These are phyloP conservation scores for Psylliodes chrysocephalus DNA, from an alignment of 2,888 invertebrate species.

Conservation along the genomic window DNA sequence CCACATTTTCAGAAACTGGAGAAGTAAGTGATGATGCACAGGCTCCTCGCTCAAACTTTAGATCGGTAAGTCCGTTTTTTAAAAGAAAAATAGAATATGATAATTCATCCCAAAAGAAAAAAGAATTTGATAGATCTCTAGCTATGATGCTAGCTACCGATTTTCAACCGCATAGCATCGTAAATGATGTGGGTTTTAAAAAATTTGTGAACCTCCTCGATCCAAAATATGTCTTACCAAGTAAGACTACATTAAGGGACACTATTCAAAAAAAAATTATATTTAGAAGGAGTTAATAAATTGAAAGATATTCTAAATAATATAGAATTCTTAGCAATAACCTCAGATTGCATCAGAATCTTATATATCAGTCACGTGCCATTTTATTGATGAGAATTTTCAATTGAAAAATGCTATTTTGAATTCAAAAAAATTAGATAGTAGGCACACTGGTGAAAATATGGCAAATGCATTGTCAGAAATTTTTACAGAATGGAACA, in stretches of 20 bases:
- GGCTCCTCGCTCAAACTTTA: neutral
- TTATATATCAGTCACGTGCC: constrained; percentile 30
- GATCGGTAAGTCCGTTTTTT: constrained; percentile 36
- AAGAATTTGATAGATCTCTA: no score
- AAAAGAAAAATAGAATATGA: constrained; percentile 26
- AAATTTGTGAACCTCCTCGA: neutral
- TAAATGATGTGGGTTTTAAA: constrained; percentile 12
- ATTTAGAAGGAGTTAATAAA: constrained; percentile 13
- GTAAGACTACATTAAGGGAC: constrained; percentile 22
- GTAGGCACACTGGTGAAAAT: no score
- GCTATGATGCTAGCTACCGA: constrained; percentile 15
- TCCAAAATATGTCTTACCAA: no score
- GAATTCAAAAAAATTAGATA: no score
- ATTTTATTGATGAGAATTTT: constrained; percentile 11
- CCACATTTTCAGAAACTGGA: neutral
- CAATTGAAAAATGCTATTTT: neutral
- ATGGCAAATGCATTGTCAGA: no score
- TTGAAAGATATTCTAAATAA: constrained; percentile 18
- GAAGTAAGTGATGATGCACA: neutral
- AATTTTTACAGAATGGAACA: no score
- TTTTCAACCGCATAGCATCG: constrained; percentile 17
- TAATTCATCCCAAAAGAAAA: constrained; percentile 18
- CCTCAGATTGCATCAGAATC: constrained; percentile 22
- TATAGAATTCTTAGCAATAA: constrained; percentile 30
- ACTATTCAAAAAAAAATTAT: constrained; percentile 19